Base-by-base conservation (phyloP, 2,888 invertebrate genomes). In the Leptinotarsa rubiginosa region DNA sequence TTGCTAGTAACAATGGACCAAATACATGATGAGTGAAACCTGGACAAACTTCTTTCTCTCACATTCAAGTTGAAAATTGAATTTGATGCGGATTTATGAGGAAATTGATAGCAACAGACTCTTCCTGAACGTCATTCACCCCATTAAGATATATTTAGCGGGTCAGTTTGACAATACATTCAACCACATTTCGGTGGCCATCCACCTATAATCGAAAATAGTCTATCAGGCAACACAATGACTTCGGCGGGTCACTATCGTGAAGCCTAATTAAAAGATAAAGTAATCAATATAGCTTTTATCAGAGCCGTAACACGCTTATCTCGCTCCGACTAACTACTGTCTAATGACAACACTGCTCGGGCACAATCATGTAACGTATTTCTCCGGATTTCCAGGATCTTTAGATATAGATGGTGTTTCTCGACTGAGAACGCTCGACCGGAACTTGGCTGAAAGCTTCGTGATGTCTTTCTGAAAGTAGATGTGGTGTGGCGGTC, bases 251-350 rank as follows among this genome's bases (percentile, higher is more conserved):
- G 70, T 68, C 67, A 67, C 77, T 76, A 78, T 79, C 75, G 72
- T 50, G 72, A 41, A 65, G 74, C 70, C 77, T 78, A 79, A 79
- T 79, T 79, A 77, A 79, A 79, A 79, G 79, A 69, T 69, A 69
- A 69, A 69, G 76, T 76, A 77, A 78, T 78, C 74, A 71, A 78
- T 77, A 76, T 75, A 59, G 75, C 66, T 73, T 75, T 77, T 78
- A 78, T 77, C 77, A 74, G 74, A 71, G 54, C 75, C 65, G 77
- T 75, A 77, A 75, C 71, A 64, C 50, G 71, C 74, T 75, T 74
- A 78, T 77, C 72, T 70, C 47, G 66, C 56, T 59, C 47, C 71
- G 49, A 16, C 54, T 74, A 77, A 77, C 75, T 71, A 54, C 71
- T 74, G 70, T 65, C 72, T 78, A 78, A 77, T 73, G 75, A 71